Evolutionary conservation across 2,797 vertebrate genomes (phyloP).

Genomic region (Todus mexicanus): DNA sequence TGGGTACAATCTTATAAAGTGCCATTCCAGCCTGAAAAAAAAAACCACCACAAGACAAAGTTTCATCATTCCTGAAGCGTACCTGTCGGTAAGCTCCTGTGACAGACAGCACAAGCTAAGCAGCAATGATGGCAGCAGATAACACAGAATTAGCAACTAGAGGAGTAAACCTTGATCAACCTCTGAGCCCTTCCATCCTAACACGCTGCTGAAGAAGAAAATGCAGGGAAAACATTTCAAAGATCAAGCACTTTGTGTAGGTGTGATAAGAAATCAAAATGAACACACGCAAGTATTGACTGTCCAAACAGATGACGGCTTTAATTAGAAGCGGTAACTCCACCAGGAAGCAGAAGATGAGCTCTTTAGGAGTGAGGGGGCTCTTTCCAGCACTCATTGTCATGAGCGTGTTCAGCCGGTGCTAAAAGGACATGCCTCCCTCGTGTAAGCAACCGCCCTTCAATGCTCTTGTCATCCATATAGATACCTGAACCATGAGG

Average conservation of each 20-base stretch:
- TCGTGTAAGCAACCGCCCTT: neutral
- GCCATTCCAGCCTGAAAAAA: constrained; percentile 94
- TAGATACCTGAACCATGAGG: neutral
- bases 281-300: neutral
- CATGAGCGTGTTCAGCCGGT: neutral
- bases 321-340: neutral
- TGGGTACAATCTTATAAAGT: constrained; percentile 97
- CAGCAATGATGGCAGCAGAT: neutral
- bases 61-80: neutral
- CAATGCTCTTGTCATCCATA: neutral
- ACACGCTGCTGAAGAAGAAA: neutral
- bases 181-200: neutral
- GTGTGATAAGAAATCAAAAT: neutral
- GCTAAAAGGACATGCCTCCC: neutral
- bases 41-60: neutral
- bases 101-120: neutral
- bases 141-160: neutral
- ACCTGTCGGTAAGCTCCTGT: neutral
- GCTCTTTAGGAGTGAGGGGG: neutral
- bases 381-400: neutral
- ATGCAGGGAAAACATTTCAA: neutral
- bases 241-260: neutral
- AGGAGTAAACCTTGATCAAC: neutral
- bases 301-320: neutral
- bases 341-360: neutral